Evolutionary conservation across 1,140 invertebrate genomes (phyloP), one percentile per base, ranked within the genome.

Genomic region (Temnothorax nylanderi): DNA sequence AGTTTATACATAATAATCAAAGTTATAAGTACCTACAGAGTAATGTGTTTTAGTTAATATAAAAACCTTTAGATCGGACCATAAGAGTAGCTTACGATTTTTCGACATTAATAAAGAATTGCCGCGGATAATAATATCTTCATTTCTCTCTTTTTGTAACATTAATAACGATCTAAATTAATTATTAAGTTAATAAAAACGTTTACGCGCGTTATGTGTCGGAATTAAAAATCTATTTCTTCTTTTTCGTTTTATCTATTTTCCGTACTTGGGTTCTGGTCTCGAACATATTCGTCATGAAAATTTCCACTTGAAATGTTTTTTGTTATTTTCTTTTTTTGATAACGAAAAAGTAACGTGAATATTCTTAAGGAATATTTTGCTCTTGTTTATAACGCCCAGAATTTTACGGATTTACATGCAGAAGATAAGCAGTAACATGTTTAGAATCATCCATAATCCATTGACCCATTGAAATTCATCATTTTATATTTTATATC

Each of bases 401-500:
- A 11, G 2, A 56, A 62, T 7, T 62, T 60, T 32, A 54, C 49
- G 18, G 18, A 21, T 37, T 8, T 4, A 16, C 16, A 32, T 32
- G 21, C 37, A 76, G 37, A 76, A 60, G 34, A 41, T 56, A 26
- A 18, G 49, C 26, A 34, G 10, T 8, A 26, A 37, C 26, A 34
- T 4, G 49, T 75, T 41, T 41, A 75, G 34, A 76, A 41, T 5
- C 3, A 76, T 60, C 54, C 3, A 44, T 32, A 72, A 72, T 54
- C 47, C 69, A 44, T 44, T 26, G 37, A 58, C 8, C 6, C n/a
- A 56, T 56, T 41, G 74, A 58, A 44, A 44, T 26, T 76, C 4
- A 44, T 60, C 13, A 76, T 76, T 76, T 76, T 26, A 60, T 76
- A 60, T 76, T 76, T 26, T 26, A 26, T 26, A 26, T 26, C 21